Evolutionary conservation across 2,113 vertebrate genomes (phyloP), one percentile per base, ranked within the genome.

Genomic region (Ranitomeya imitator): DNA sequence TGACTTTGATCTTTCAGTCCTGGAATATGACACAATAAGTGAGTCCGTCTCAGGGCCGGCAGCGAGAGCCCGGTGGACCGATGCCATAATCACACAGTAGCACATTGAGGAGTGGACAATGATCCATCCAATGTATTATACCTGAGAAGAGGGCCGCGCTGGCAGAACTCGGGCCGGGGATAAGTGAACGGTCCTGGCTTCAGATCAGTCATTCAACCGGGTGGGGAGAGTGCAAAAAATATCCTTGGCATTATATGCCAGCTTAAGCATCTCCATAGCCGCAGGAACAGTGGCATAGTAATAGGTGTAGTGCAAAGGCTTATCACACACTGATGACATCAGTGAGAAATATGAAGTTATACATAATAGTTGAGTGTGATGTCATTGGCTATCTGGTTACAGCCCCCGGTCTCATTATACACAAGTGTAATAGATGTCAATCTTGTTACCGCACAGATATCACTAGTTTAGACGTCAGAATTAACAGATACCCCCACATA

Each of bases 21-120:
- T 77, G 81, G 87, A 83, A 88, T 51, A 65, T 65, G 80, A 88
- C 81, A 52, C 59, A 65, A 61, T 77, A 65, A 67, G 51, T 26
- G 86, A 83, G 57, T 57, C 10, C 16, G 21, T 18, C 37, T 69
- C 86, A 0, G 45, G n/a, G 23, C 71, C 59, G 69, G 51, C 79
- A 7, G 26, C 26, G 37, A 88, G 79, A 76, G 55, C 23, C 69
- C 16, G 15, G 57, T 88, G 87, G 87, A 82, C 18, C 9, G 3
- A 0, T 57, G 80, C 87, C 87, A 84, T 19, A 14, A 11, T 21
- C 45, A 63, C 26, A 88, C 81, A 88, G 86, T 83, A 57, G 78
- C 23, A 54, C 86, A 83, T 88, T 88, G 79, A 88, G 31, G 13
- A 74, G 23, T 21, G 77, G 45, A 88, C 69, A 88, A 88, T 83